Base-by-base conservation (phyloP, 2,797 vertebrate species). In the Simalia tracyae region DNA sequence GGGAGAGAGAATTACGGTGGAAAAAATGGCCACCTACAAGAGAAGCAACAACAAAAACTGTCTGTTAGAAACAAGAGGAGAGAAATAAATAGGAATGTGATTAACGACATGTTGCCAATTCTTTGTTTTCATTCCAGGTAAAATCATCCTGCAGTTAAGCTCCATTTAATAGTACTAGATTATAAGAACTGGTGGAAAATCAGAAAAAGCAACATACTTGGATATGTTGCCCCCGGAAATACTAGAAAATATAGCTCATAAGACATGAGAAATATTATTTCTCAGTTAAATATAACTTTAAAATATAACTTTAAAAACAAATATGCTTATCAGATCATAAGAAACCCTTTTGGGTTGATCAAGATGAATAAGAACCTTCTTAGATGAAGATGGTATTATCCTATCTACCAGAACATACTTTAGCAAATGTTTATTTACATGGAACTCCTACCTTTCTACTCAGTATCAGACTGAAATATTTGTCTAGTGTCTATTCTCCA, bases 21-120 rank as follows among this genome's bases (percentile, higher is more conserved):
- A 99, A 99, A 97, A 98, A 98, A 96, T 98, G 98, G 59, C 98
- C 97, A 89, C 98, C 99, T 98, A 96, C 26, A 93, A 97, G 93
- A 95, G 91, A 88, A 63, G 95, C 87, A 96, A 96, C 24, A 95
- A 94, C 12, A 97, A 60, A 94, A 81, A 94, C 1, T 92, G 88
- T 61, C 90, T 0, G 6, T 94, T 90, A 95, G 96, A 81, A 84
- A 90, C 46, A 89, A 64, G 76, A 42, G 28, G 0, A 54, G 88
- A 63, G 1, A 88, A 90, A 86, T 88, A 90, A 28, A 89, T 28
- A 26, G 24, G 11, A 14, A 24, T 42, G 24, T 87, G 46, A 81
- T 42, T 81, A 85, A 24, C 14, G 46, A 66, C 11, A 14, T 50
- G 8, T 68, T 54, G 57, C 28, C 14, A 36, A 91, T 84, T 93